phyloP scores from a whole-genome alignment of 2,888 invertebrate genomes.

The Acleris emargana region DNA sequence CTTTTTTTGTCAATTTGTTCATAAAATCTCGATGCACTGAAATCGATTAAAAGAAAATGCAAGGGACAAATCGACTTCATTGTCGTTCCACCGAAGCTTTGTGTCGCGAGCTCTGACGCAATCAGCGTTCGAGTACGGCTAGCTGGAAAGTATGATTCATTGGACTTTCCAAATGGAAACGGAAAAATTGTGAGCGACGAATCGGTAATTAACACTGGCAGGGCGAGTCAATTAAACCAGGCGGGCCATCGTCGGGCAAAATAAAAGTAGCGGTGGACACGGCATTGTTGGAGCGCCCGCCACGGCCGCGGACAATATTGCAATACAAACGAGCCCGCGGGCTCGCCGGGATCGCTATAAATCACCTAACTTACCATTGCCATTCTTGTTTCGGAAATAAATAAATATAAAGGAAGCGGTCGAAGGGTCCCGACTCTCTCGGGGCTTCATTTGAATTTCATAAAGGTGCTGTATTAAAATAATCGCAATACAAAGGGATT shows the following conservation, averaged over 20 bases:
- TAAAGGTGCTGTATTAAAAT: constrained; percentile 66
- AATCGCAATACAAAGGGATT: constrained; percentile 53
- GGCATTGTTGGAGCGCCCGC: constrained; percentile 48
- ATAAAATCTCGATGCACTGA: neutral
- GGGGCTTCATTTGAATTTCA: constrained; percentile 68
- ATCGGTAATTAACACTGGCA: constrained; percentile 62
- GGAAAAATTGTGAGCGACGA: constrained; percentile 50
- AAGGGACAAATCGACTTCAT: constrained; percentile 15
- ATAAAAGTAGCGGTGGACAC: constrained; percentile 58
- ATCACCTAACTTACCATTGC: constrained; percentile 68
- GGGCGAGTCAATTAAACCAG: constrained; percentile 55
- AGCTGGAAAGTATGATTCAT: constrained; percentile 51
- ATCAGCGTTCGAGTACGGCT: constrained; percentile 30
- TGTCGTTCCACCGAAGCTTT: constrained; percentile 34
- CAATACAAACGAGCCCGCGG: constrained; percentile 57
- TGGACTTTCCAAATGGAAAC: constrained; percentile 47
- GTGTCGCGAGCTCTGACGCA: constrained; percentile 1
- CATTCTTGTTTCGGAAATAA: constrained; percentile 67
- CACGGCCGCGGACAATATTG: constrained; percentile 58
- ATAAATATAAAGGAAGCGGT: constrained; percentile 56
- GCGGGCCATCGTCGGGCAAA: constrained; percentile 56
- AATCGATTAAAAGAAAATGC: constrained; percentile 2
- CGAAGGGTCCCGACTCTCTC: constrained; percentile 48
- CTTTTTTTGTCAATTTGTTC: neutral
- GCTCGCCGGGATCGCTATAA: constrained; percentile 57